Base-by-base conservation (phyloP, 2,888 invertebrate genomes). In the Rhimphoctona megacephalus region DNA sequence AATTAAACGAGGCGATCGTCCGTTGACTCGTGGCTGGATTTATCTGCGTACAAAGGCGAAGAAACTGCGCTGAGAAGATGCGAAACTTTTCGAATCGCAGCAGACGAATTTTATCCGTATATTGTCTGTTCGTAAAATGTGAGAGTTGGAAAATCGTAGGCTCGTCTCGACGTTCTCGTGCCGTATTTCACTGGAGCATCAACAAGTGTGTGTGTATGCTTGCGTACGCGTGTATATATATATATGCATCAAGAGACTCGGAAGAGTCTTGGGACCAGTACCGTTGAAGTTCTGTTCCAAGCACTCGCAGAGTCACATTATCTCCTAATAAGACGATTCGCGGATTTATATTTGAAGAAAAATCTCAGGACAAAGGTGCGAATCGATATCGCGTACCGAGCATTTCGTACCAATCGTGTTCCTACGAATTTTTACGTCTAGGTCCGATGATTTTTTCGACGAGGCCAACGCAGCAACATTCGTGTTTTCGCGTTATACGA, bases 51-150 rank as follows among this genome's bases (percentile, higher is more conserved):
- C 49, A 79, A 22, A 69, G 77, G 39, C 19, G 70, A 43, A 67
- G 81, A 79, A 19, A 36, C 81, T 61, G 85, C 82, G 82, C 19
- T 61, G 67, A 61, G 73, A 82, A 57, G 73, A 83, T 72, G 79
- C 30, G 30, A 61, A 57, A 77, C 61, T 52, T 33, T 54, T 78
- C 36, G 22, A 61, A 83, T 61, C 61, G 69, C 64, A 39, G 70
- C 74, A 69, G 78, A 49, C 66, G 78, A 25, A 66, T 78, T 46
- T 66, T 70, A 33, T 77, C 61, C 30, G 61, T 30, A 54, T 7
- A 61, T 17, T n/a, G n/a, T 61, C 61, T 9, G 17, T 17, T 25
- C 17, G 57, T 4, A 30, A 61, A 30, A 61, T 30, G 22, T 8
- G 61, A 61, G 30, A 61, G 11, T 30, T 14, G 61, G 61, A 61